Percentiles rank a stretch among this genome's conserved stretches.
These are phyloP conservation scores for Microctenopoma lineatum DNA, from an alignment of 2,797 vertebrate species.

Conservation along the genomic window DNA sequence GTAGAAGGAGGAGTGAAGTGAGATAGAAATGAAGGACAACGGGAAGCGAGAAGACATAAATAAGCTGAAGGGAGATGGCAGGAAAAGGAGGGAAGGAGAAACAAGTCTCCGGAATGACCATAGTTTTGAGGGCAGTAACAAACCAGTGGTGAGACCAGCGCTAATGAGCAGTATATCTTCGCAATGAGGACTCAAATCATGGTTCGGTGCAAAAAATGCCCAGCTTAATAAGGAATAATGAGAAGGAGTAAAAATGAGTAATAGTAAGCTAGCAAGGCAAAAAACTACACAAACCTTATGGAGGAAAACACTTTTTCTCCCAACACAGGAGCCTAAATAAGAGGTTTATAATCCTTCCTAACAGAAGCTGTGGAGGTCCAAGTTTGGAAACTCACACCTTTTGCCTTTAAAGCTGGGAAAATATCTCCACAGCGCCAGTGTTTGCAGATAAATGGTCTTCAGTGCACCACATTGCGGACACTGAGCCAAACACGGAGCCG, in stretches of 20 bases:
- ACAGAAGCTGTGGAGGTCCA: too few species aligned
- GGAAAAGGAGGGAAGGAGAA: neutral
- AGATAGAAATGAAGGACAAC: conserved; percentile 26
- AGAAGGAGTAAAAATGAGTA: neutral
- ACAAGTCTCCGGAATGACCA: conserved; percentile 1
- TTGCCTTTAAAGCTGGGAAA: neutral
- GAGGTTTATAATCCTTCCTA: too few species aligned
- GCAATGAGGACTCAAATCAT: conserved; percentile 19
- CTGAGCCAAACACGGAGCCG: conserved; percentile 3
- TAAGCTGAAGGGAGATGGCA: conserved; percentile 9
- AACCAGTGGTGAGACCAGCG: conserved; percentile 13
- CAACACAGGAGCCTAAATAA: too few species aligned
- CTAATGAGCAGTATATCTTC: conserved; percentile 34
- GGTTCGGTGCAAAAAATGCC: conserved; percentile 2
- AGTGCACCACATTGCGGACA: neutral
- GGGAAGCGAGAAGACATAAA: conserved; percentile 31
- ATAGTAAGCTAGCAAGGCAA: too few species aligned
- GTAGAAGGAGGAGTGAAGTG: conserved; percentile 6
- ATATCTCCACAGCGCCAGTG: neutral
- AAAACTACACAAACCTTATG: neutral
- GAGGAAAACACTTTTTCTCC: neutral
- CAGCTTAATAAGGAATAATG: neutral
- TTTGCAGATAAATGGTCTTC: neutral
- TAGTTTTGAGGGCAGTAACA: conserved; percentile 29
- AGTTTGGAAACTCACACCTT: too few species aligned